Conservation (phyloP, 2,888 invertebrate species). For the Drosophila incognita region DNA sequence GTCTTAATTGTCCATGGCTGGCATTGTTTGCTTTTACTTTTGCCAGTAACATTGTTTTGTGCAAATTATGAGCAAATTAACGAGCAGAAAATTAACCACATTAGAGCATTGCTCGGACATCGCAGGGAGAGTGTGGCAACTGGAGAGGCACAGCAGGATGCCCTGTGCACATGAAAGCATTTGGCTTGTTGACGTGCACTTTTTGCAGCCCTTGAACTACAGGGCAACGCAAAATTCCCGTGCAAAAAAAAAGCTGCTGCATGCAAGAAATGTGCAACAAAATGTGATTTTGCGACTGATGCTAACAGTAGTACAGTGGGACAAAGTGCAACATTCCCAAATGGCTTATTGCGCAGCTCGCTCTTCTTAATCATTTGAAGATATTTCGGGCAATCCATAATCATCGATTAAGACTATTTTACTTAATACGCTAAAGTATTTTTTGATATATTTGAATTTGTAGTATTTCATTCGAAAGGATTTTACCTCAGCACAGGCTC, state of each 20-base stretch:
- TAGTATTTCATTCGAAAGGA: not conserved
- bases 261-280: constrained; percentile 27
- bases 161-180: not conserved
- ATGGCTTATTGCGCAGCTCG: not conserved
- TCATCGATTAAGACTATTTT: not conserved
- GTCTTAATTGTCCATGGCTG: constrained; percentile 64
- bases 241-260: constrained; percentile 27
- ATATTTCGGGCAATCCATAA: not conserved
- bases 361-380: not conserved
- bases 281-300: constrained; percentile 9
- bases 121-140: not conserved
- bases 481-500: too few species aligned
- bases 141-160: constrained; percentile 12
- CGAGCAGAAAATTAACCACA: constrained; percentile 79
- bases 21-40: constrained; percentile 74
- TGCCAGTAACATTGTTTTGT: constrained; percentile 69
- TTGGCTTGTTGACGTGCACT: constrained; percentile 32
- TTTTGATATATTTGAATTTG: not conserved
- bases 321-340: not conserved
- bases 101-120: constrained; percentile 55
- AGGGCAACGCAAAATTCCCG: constrained; percentile 16
- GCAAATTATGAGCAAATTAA: constrained; percentile 74
- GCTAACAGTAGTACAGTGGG: constrained; percentile 47
- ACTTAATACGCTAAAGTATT: not conserved
- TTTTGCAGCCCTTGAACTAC: constrained; percentile 47